Percentiles rank a stretch among this genome's conserved stretches.
phyloP scores from a whole-genome alignment of 1,140 invertebrate genomes.

The Augochlora pura region DNA sequence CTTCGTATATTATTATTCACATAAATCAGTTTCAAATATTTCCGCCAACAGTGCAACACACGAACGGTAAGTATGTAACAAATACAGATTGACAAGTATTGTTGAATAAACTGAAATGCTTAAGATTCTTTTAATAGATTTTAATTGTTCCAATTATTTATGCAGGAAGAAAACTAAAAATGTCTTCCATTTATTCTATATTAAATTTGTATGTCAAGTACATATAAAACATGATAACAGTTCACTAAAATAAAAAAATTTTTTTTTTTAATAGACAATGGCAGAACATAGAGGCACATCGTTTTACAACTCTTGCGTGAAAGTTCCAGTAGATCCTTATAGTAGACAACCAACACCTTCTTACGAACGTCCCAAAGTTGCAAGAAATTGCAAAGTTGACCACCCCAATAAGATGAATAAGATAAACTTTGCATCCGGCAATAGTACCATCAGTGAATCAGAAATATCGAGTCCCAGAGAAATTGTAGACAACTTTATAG shows the following conservation, averaged over 20 bases:
- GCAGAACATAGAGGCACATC: constrained; percentile 73
- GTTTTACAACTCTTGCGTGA: constrained; percentile 83
- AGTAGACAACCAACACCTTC: constrained; percentile 84
- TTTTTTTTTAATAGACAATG: constrained; percentile 57
- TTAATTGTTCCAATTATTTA: too few species aligned
- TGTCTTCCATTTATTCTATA: too few species aligned
- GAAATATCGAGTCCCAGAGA: constrained; percentile 51
- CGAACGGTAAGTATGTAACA: not conserved
- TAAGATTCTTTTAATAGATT: too few species aligned
- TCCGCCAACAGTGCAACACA: not conserved
- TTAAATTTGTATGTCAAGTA: too few species aligned
- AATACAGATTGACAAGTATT: not conserved
- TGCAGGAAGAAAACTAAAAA: too few species aligned
- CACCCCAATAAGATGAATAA: constrained; percentile 45
- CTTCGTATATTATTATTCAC: not conserved
- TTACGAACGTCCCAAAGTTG: constrained; percentile 81
- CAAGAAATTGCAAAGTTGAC: constrained; percentile 67
- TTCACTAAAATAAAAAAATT: not conserved
- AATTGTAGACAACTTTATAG: constrained; percentile 81
- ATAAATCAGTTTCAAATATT: not conserved
- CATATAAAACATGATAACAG: too few species aligned
- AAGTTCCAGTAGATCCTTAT: constrained; percentile 83
- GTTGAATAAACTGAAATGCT: too few species aligned
- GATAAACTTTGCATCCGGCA: constrained; percentile 58
- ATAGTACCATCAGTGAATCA: constrained; percentile 31